Conservation (phyloP, 53 echinoderm and acorn worm species). For the Actinopyga echinites region DNA sequence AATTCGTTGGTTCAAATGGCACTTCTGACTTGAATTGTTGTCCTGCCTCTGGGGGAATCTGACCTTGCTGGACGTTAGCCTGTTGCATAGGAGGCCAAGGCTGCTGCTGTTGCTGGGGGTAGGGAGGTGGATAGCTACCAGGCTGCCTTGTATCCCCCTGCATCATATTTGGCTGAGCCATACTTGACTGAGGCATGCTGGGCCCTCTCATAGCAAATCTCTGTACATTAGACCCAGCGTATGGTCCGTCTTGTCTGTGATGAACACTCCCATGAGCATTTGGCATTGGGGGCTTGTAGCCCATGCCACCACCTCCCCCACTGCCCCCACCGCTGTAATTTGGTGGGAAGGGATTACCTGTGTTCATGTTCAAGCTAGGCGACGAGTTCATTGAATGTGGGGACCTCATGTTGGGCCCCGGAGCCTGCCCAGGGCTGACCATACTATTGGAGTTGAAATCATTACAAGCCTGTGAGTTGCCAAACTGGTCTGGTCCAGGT, state of each 20-base stretch:
- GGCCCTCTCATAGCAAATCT: constrained; percentile 30
- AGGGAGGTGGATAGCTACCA: constrained; percentile 27
- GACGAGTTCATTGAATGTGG: constrained; percentile 3
- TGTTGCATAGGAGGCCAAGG: constrained; percentile 35
- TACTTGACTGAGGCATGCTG: constrained; percentile 33
- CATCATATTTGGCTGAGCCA: constrained; percentile 36
- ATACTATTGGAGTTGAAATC: constrained; percentile 88
- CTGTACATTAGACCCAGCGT: not conserved
- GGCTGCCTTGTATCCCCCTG: constrained; percentile 20
- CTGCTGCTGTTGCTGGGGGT: constrained; percentile 46
- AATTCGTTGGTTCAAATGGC: constrained; percentile 30
- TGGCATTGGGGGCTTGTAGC: constrained; percentile 27
- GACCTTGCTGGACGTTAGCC: not conserved
- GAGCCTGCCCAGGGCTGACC: constrained; percentile 45
- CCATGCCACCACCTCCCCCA: constrained; percentile 6
- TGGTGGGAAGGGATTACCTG: constrained; percentile 40
- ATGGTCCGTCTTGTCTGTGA: constrained; percentile 38
- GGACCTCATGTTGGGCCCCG: constrained; percentile 58
- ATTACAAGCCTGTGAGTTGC: constrained; percentile 83
- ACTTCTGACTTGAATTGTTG: constrained; percentile 15
- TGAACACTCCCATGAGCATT: constrained; percentile 21
- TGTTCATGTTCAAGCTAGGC: not conserved
- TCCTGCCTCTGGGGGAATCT: not conserved
- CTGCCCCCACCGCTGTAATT: constrained; percentile 6
- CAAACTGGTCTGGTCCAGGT: constrained; percentile 65